These are phyloP conservation scores for Tenualosa thibaudeaui DNA, from an alignment of 2,797 vertebrate genomes.

Conservation along the genomic window DNA sequence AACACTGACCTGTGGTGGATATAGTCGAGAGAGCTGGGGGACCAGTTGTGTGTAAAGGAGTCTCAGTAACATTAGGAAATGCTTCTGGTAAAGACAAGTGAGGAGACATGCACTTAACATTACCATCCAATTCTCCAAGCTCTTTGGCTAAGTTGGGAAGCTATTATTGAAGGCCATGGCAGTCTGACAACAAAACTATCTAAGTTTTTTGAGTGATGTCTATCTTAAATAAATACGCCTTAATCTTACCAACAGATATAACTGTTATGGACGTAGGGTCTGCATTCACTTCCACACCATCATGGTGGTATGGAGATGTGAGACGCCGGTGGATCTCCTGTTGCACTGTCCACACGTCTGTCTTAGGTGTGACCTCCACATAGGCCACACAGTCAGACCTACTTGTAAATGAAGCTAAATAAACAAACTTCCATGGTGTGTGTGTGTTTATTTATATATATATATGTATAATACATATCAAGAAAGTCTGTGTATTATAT, in stretches of 20 bases:
- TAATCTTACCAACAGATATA: conserved; percentile 61
- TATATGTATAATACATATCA: too few relatives aligned
- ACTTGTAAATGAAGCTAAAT: background rate
- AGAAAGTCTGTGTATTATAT: too few relatives aligned
- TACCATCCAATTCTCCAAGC: background rate
- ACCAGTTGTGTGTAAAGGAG: conserved; percentile 30
- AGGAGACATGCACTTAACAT: background rate
- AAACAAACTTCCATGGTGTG: background rate
- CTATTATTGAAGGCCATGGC: background rate
- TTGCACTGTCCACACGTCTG: conserved; percentile 58
- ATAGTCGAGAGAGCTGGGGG: background rate
- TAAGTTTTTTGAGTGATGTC: background rate
- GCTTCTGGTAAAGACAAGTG: conserved; percentile 43
- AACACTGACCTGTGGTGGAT: conserved; percentile 2
- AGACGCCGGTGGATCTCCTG: conserved; percentile 49
- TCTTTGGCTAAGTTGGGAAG: background rate
- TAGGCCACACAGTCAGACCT: conserved; percentile 63
- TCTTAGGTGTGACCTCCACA: conserved; percentile 58
- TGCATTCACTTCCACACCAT: conserved; percentile 46
- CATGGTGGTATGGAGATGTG: conserved; percentile 39
- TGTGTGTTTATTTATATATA: background rate
- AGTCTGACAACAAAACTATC: background rate
- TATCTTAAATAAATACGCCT: background rate
- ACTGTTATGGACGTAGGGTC: conserved; percentile 59
- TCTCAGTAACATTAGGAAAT: conserved; percentile 22